Conservation (phyloP, 2,797 vertebrate genomes). For the Macrochelys suwanniensis region DNA sequence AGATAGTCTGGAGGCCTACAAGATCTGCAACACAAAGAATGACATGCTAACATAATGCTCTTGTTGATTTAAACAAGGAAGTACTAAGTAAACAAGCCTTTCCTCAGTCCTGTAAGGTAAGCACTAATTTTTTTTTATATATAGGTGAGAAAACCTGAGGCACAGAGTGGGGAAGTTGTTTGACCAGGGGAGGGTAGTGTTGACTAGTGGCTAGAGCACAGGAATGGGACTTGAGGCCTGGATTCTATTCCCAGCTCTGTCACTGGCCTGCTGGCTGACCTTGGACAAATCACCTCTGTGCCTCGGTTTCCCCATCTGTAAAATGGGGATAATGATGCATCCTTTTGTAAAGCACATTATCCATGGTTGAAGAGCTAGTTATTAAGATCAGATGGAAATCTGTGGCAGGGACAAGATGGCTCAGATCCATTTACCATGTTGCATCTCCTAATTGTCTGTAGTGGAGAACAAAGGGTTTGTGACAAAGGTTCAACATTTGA, state of each 20-base stretch:
- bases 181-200: not conserved
- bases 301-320: no score
- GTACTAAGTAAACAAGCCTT: not conserved
- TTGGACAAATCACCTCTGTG: no score
- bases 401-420: no score
- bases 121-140: not conserved
- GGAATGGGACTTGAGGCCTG: not conserved
- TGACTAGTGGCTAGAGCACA: not conserved
- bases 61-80: not conserved
- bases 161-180: not conserved
- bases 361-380: no score
- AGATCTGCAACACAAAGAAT: not conserved
- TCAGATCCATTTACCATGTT: not conserved
- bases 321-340: no score
- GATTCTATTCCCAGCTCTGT: not conserved
- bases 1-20: not conserved
- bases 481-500: not conserved
- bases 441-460: not conserved
- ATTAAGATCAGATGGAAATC: no score
- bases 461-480: rapidly evolving
- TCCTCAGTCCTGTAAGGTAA: not conserved
- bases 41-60: not conserved
- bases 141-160: not conserved
- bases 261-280: not conserved
- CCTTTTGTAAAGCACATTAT: no score